Percentiles rank a stretch among this genome's conserved stretches.
These are phyloP conservation scores for Lytechinus variegatus DNA, from an alignment of 35 echinoderm and acorn worm species.

Conservation along the genomic window DNA sequence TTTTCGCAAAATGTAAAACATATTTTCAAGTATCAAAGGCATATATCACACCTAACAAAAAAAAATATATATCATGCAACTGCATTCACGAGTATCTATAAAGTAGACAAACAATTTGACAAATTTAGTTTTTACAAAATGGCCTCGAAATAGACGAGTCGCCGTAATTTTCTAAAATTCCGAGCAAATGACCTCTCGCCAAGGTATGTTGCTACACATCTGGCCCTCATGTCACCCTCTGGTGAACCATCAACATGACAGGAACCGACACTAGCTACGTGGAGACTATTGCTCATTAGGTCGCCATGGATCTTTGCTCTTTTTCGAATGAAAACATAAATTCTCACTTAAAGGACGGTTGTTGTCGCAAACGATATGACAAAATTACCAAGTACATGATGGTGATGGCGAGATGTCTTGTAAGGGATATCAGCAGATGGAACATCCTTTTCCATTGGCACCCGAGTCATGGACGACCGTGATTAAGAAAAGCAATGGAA, in stretches of 20 bases:
- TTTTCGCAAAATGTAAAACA: no score
- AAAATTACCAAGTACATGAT: not conserved
- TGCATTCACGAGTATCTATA: no score
- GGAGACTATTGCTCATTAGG: not conserved
- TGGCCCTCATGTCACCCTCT: not conserved
- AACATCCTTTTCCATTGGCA: not conserved
- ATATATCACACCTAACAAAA: no score
- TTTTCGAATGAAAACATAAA: not conserved
- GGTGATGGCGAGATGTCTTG: not conserved
- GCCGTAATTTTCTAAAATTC: no score
- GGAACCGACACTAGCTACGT: not conserved
- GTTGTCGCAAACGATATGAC: not conserved
- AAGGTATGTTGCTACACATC: no score
- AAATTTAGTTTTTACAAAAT: no score
- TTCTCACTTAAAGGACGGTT: not conserved
- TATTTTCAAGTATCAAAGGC: no score
- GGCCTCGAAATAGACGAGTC: no score
- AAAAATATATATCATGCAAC: no score
- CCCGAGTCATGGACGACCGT: not conserved
- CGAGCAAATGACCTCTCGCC: no score
- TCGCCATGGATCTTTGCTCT: slow-evolving; percentile 8
- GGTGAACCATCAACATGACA: not conserved
- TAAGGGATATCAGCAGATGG: not conserved
- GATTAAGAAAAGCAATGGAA: not conserved
- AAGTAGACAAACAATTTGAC: no score